phyloP scores from a whole-genome alignment of 2,113 vertebrate species.

The Rattus rattus region DNA sequence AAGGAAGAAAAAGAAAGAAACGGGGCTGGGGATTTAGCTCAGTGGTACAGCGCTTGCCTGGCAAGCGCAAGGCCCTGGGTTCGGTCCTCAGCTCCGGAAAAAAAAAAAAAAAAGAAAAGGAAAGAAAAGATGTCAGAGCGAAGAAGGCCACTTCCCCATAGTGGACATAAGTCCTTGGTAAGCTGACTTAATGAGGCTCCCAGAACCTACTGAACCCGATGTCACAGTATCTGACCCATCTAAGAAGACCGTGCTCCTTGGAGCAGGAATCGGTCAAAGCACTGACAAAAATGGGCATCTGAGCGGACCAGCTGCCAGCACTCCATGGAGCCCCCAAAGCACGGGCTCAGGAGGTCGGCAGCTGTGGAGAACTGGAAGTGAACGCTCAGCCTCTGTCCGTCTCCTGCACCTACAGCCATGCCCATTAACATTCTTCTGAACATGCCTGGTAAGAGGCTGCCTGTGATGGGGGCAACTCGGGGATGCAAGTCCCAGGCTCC shows the following conservation, averaged over 20 bases:
- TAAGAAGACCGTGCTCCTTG: not conserved
- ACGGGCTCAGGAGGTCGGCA: not conserved
- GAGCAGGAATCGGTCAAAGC: not conserved
- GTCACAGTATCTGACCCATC: not conserved
- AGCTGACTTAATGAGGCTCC: too few species aligned
- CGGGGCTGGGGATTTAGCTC: too few species aligned
- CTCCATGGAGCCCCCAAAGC: not conserved
- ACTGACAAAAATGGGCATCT: not conserved
- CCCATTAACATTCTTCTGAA: not conserved
- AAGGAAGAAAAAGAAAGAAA: too few species aligned
- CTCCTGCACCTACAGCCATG: not conserved
- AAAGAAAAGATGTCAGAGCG: not conserved
- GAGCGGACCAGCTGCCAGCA: not conserved
- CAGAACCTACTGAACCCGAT: not conserved
- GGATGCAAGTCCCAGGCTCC: too few species aligned
- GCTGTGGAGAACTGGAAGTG: not conserved
- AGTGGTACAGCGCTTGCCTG: too few species aligned
- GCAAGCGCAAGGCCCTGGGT: too few species aligned
- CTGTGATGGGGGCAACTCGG: not conserved
- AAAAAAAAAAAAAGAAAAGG: not conserved
- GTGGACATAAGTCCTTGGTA: not conserved
- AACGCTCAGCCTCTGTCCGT: rapidly evolving
- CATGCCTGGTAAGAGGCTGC: not conserved
- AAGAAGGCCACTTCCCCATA: not conserved
- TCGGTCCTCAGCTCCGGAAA: too few species aligned